phyloP scores from a whole-genome alignment of 2,113 vertebrate genomes.

The Sula dactylatra region DNA sequence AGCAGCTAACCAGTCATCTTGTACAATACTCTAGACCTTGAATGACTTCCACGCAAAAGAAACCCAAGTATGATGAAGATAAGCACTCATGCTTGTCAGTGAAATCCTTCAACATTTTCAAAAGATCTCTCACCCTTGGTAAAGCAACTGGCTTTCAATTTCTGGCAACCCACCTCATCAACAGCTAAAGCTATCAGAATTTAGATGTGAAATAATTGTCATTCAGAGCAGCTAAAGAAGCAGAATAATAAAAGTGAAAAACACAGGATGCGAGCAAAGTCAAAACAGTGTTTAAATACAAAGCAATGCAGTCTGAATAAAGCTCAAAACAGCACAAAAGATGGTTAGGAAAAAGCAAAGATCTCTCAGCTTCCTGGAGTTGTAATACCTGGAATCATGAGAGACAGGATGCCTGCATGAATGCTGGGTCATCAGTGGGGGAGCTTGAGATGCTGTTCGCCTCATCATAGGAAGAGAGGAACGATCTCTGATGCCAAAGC shows the following conservation, averaged over 20 bases:
- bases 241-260: background rate
- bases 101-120: background rate
- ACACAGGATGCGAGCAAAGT: background rate
- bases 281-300: background rate
- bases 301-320: background rate
- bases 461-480: background rate
- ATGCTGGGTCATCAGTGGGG: background rate
- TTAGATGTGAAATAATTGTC: background rate
- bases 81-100: background rate
- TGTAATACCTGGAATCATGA: background rate
- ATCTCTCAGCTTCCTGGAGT: background rate
- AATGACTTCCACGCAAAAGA: background rate
- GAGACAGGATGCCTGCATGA: background rate
- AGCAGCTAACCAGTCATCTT: background rate
- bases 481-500: background rate
- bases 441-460: background rate
- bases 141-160: background rate
- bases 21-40: background rate
- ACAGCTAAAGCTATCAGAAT: background rate
- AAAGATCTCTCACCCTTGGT: background rate
- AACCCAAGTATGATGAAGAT: background rate
- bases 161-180: background rate
- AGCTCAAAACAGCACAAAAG: background rate
- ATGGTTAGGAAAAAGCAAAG: background rate
- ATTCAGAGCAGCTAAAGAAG: background rate